phyloP scores from a whole-genome alignment of 2,797 vertebrate species.

The Fratercula arctica region DNA sequence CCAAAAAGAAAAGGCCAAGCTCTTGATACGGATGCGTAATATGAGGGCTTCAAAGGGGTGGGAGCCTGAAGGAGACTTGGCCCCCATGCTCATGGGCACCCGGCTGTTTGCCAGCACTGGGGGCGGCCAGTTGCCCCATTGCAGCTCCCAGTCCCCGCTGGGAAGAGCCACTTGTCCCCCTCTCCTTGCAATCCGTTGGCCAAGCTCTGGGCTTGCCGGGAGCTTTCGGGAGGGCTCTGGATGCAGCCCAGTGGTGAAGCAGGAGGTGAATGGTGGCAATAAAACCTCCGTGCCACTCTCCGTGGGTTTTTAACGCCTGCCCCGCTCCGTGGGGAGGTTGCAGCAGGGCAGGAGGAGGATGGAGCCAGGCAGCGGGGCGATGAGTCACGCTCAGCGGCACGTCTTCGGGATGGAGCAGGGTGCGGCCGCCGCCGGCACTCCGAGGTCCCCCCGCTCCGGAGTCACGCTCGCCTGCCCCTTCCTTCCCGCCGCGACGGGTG shows the following conservation, averaged over 20 bases:
- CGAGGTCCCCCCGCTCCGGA: accelerated
- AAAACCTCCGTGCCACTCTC: background rate
- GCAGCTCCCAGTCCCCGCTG: background rate
- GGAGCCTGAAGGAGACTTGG: background rate
- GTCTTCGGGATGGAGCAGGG: background rate
- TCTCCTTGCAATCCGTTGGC: accelerated
- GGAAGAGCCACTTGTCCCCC: accelerated
- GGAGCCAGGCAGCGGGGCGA: accelerated
- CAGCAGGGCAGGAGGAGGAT: background rate
- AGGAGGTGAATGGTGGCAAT: accelerated
- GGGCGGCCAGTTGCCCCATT: background rate
- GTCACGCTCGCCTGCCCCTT: background rate
- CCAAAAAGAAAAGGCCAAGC: background rate
- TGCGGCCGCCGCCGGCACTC: background rate
- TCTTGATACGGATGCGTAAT: accelerated
- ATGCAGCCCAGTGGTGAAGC: background rate
- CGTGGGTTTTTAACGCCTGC: accelerated
- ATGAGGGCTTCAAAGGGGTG: accelerated
- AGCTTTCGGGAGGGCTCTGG: background rate
- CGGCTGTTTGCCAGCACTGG: background rate
- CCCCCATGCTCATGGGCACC: accelerated
- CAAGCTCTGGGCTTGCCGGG: background rate
- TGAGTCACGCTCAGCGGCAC: background rate
- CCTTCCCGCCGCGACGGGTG: background rate
- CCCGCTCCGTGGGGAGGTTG: background rate